A percentile compares a stretch with the other conserved stretches of the same genome.
These are phyloP conservation scores for Rallus limicola DNA, from an alignment of 2,113 vertebrate genomes.

Conservation along the genomic window DNA sequence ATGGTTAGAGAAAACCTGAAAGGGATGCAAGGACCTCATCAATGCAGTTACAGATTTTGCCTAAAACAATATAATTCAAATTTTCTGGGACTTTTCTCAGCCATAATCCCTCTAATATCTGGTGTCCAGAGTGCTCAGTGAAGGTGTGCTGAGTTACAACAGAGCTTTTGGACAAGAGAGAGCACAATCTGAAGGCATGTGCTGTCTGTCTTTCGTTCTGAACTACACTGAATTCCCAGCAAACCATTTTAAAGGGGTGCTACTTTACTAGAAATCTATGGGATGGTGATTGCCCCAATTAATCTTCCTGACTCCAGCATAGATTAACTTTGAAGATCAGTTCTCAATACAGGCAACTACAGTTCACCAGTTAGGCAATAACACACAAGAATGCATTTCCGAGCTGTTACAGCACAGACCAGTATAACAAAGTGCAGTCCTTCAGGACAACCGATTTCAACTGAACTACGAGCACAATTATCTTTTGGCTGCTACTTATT, in stretches of 20 bases:
- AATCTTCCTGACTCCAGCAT: slow-evolving; percentile 39
- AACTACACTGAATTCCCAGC: slow-evolving; percentile 12
- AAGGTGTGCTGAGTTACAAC: neutral
- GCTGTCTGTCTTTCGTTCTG: neutral
- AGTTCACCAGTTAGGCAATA: slow-evolving; percentile 40
- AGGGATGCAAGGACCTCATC: neutral
- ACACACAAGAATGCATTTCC: slow-evolving; percentile 41
- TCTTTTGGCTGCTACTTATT: slow-evolving; percentile 41
- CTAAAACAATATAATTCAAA: neutral
- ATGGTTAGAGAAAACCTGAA: neutral
- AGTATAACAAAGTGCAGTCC: neutral
- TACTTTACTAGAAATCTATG: slow-evolving; percentile 32
- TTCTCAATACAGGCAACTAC: slow-evolving; percentile 51
- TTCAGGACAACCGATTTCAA: slow-evolving; percentile 14
- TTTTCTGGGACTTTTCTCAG: neutral
- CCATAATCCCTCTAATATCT: neutral
- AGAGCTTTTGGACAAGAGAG: neutral
- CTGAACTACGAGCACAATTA: slow-evolving; percentile 28
- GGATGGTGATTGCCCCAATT: slow-evolving; percentile 63
- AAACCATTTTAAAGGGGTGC: slow-evolving; percentile 17
- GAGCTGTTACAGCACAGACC: neutral
- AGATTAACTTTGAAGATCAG: slow-evolving; percentile 48
- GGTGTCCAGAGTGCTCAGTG: neutral
- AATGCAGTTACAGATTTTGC: neutral
- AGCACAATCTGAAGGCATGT: neutral